phyloP scores from a whole-genome alignment of 2,113 vertebrate genomes.

The Oenanthe oenanthe region DNA sequence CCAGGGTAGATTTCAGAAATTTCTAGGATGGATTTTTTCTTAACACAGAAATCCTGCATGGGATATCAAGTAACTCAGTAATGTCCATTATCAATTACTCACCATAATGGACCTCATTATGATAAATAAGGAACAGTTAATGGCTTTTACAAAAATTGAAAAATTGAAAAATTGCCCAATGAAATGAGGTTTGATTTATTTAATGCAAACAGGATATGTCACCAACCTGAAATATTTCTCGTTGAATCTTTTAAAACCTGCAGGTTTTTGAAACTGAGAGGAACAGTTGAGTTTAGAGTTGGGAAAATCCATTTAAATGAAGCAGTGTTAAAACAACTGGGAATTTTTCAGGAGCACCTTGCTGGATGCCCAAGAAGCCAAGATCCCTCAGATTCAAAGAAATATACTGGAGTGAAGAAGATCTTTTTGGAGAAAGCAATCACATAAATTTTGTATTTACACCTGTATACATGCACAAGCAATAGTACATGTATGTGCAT shows the following conservation, averaged over 20 bases:
- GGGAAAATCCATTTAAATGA: not conserved
- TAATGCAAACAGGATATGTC: constrained; percentile 47
- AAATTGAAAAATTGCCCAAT: constrained; percentile 44
- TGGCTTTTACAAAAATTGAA: constrained; percentile 46
- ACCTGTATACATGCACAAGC: not conserved
- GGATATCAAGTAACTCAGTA: constrained; percentile 47
- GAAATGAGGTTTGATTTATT: constrained; percentile 50
- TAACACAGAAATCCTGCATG: constrained; percentile 7
- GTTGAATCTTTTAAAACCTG: not conserved
- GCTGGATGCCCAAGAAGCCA: not conserved
- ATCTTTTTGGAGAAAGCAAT: not conserved
- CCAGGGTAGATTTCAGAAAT: not conserved
- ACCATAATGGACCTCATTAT: constrained; percentile 46
- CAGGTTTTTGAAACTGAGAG: not conserved
- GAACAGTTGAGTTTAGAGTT: not conserved
- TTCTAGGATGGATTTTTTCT: constrained; percentile 21
- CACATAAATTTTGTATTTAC: not conserved
- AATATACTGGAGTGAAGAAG: not conserved
- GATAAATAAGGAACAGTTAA: constrained; percentile 54
- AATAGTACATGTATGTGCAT: not conserved
- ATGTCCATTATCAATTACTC: constrained; percentile 31
- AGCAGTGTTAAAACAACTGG: not conserved
- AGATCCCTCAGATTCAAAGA: not conserved
- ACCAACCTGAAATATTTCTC: constrained; percentile 24
- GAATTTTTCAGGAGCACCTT: not conserved